These are phyloP conservation scores for Furcifer pardalis DNA, from an alignment of 2,797 vertebrate species.

Conservation along the genomic window DNA sequence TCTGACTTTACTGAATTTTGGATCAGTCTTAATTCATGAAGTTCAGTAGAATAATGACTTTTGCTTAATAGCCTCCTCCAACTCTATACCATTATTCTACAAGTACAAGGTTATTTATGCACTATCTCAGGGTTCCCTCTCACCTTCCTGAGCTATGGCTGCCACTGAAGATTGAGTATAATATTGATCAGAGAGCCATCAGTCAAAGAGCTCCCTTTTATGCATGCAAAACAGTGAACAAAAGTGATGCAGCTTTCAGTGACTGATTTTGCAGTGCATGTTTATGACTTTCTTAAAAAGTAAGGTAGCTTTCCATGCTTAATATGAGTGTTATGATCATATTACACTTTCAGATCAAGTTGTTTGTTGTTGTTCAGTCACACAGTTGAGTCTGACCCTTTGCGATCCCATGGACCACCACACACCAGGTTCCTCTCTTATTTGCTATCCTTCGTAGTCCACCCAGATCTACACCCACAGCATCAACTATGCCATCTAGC, in stretches of 20 bases:
- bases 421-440: too few relatives aligned
- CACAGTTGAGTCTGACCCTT: too few relatives aligned
- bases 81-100: neutral
- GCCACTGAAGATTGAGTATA: conserved; percentile 14
- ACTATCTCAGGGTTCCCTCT: neutral
- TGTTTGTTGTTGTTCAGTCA: too few relatives aligned
- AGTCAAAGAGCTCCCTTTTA: conserved; percentile 8
- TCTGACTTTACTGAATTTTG: neutral
- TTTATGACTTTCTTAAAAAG: neutral
- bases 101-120: conserved; percentile 10
- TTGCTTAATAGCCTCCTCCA: conserved; percentile 4
- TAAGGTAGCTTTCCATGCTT: neutral
- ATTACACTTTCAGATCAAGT: too few relatives aligned
- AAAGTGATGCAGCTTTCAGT: conserved; percentile 47
- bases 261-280: neutral
- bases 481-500: too few relatives aligned
- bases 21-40: neutral
- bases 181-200: conserved; percentile 19
- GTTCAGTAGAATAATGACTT: conserved; percentile 2
- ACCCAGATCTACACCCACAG: too few relatives aligned
- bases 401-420: too few relatives aligned
- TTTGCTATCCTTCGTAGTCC: too few relatives aligned
- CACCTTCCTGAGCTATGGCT: neutral
- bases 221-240: conserved; percentile 17
- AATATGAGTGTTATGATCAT: neutral